Base-by-base conservation (phyloP, 2,888 invertebrate genomes). In the Acrobasis consociella region DNA sequence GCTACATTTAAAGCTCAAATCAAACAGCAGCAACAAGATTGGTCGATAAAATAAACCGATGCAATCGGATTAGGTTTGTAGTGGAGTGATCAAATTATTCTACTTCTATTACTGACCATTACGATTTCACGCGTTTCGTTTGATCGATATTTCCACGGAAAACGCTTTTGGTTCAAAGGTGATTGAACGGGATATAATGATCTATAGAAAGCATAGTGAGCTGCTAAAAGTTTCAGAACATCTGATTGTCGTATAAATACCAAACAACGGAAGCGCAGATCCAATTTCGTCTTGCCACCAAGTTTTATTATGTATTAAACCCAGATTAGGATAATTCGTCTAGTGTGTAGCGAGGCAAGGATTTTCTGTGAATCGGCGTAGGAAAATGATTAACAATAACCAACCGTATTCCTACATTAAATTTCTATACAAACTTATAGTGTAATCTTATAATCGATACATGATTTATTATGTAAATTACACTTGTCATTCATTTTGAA, bases 401-500 rank as follows among this genome's bases (percentile, higher is more conserved):
- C 5, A 31, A 31, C 22, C 22, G 31, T 31, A 5, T 31, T 31
- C 7, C 5, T 31, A 31, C 7, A 31, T 31, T 31, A 31, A 31
- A 7, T 31, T 31, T 31, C 31, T 31, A 31, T 7, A 31, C 7
- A 5, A 31, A 7, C 31, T 51, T 42, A 38, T 49, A 38, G 46
- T 38, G 46, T 58, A 49, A 59, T 50, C 49, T 38, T 37, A 50
- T 49, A 59, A 38, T 59, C 16, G 37, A 63, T 63, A 50, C 62
- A 46, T 56, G 62, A 65, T 63, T 67, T 62, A 56, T 62, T 64
- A 69, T 67, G 66, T 65, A 66, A 69, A 69, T 67, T 61, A 53
- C 51, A 46, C 65, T 64, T 61, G 67, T 65, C 70, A 65, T 62
- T 68, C 65, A 65, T 68, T 68, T 67, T 67, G 68, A 71, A 75